These are phyloP conservation scores for Rhynchonycteris naso DNA, from an alignment of 2,797 vertebrate genomes.

Conservation along the genomic window DNA sequence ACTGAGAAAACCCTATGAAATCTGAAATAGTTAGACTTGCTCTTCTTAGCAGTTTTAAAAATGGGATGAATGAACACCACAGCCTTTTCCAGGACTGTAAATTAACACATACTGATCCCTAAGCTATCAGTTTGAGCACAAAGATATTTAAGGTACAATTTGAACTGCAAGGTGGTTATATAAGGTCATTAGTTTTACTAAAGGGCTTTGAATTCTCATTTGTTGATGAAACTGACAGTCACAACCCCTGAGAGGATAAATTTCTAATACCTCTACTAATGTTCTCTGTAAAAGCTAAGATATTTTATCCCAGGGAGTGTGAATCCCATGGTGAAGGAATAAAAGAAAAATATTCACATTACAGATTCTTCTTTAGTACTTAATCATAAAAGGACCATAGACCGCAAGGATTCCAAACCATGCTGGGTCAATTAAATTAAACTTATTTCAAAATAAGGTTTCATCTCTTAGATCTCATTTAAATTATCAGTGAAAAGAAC, in stretches of 20 bases:
- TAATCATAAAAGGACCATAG: background rate
- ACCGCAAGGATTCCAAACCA: background rate
- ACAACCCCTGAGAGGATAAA: conserved; percentile 70
- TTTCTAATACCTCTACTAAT: conserved; percentile 77
- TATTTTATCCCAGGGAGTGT: conserved; percentile 42
- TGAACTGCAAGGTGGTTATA: background rate
- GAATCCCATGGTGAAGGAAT: conserved; percentile 56
- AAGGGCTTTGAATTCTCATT: conserved; percentile 75
- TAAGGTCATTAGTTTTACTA: conserved; percentile 74
- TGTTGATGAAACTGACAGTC: conserved; percentile 76
- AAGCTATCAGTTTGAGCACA: conserved; percentile 61
- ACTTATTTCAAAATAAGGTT: conserved; percentile 62
- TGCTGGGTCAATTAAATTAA: conserved; percentile 48
- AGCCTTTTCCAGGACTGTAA: background rate
- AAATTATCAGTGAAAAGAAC: conserved; percentile 71
- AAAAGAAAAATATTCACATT: background rate
- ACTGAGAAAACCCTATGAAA: background rate
- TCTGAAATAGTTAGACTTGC: background rate
- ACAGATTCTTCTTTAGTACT: conserved; percentile 51
- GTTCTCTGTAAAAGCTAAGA: conserved; percentile 70
- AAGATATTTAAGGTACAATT: conserved; percentile 70
- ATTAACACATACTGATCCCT: conserved; percentile 34
- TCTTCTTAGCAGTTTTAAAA: conserved; percentile 53
- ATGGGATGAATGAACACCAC: background rate
- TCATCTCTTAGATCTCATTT: conserved; percentile 59